Conservation (phyloP, 2,797 vertebrate species). For the Manis pentadactyla region DNA sequence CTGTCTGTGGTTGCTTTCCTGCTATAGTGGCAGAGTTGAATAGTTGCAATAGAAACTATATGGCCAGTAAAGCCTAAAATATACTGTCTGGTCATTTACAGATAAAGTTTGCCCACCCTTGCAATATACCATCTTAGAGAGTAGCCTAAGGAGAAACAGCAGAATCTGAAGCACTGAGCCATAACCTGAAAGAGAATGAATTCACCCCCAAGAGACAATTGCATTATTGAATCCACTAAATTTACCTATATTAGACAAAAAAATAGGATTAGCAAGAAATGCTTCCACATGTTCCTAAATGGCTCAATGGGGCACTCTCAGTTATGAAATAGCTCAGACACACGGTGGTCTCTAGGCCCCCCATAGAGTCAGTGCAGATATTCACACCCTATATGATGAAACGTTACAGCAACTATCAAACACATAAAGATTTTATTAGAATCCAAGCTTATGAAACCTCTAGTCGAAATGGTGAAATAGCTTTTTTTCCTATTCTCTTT, state of each 20-base stretch:
- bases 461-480: not conserved
- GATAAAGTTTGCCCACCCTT: not conserved
- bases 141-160: constrained; percentile 14
- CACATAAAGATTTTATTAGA: not conserved
- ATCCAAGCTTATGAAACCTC: not conserved
- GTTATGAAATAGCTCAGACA: not conserved
- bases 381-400: not conserved
- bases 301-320: not conserved
- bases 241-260: not conserved
- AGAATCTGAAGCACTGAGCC: not conserved
- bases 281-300: not conserved
- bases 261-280: not conserved
- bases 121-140: not conserved
- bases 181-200: not conserved
- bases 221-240: not conserved
- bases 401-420: not conserved
- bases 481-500: not conserved
- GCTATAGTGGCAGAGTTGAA: not conserved
- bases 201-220: not conserved
- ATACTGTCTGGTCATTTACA: not conserved
- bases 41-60: not conserved
- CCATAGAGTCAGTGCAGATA: not conserved
- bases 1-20: not conserved
- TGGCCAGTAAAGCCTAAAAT: not conserved
- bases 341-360: not conserved